These are phyloP conservation scores for Nothobranchius kuhntae DNA, from an alignment of 2,113 vertebrate genomes.

Conservation along the genomic window DNA sequence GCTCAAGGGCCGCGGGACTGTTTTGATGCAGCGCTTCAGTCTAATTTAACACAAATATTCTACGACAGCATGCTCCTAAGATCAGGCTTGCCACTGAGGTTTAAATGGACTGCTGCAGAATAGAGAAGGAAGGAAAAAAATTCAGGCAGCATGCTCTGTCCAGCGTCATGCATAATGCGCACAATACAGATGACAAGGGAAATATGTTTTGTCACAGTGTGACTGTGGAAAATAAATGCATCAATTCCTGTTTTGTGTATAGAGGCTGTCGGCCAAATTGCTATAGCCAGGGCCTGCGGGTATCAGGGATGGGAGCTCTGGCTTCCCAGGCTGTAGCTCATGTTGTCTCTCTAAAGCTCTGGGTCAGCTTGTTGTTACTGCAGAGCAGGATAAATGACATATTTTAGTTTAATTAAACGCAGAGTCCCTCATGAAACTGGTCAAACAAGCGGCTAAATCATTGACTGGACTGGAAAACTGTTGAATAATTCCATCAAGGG, in stretches of 20 bases:
- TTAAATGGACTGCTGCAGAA: conserved; percentile 38
- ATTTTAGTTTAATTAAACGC: conserved; percentile 15
- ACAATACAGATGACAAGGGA: conserved; percentile 40
- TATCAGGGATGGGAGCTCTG: conserved; percentile 16
- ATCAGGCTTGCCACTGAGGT: conserved; percentile 39
- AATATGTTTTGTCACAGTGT: conserved; percentile 56
- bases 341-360: conserved; percentile 31
- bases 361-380: conserved; percentile 17
- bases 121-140: conserved; percentile 12
- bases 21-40: conserved; percentile 52
- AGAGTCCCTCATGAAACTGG: not conserved
- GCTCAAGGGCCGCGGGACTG: conserved; percentile 41
- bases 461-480: not conserved
- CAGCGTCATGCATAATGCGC: conserved; percentile 37
- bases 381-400: conserved; percentile 10
- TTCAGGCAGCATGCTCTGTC: conserved; percentile 31
- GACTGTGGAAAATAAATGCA: conserved; percentile 59
- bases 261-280: conserved; percentile 53
- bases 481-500: not conserved
- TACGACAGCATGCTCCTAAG: conserved; percentile 43
- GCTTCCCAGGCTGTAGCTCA: conserved; percentile 34
- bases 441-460: not conserved
- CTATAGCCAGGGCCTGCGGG: conserved; percentile 37
- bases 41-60: conserved; percentile 65
- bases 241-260: conserved; percentile 54